Evolutionary conservation across 2,797 vertebrate species (phyloP).

Genomic region (Eidolon dupreanum): DNA sequence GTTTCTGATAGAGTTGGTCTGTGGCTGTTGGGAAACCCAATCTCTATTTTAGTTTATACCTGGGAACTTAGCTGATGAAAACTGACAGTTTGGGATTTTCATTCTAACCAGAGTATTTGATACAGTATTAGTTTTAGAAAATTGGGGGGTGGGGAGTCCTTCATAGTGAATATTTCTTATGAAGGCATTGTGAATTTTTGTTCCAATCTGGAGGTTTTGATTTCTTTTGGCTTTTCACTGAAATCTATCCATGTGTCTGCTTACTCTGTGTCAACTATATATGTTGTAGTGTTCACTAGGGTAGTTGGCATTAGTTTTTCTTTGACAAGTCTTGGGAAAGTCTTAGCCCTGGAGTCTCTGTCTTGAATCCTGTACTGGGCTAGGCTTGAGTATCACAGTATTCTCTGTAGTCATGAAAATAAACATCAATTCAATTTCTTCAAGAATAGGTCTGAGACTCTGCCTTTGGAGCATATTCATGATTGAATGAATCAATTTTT

Average conservation of each 20-base stretch:
- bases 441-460: slow-evolving; percentile 91
- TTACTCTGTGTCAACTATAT: slow-evolving; percentile 89
- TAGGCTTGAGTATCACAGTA: slow-evolving; percentile 92
- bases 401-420: slow-evolving; percentile 92
- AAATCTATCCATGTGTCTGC: slow-evolving; percentile 77
- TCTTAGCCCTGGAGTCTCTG: slow-evolving; percentile 66
- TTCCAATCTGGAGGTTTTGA: slow-evolving; percentile 86
- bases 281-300: slow-evolving; percentile 86
- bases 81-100: slow-evolving; percentile 68
- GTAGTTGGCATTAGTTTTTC: slow-evolving; percentile 87
- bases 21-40: slow-evolving; percentile 76
- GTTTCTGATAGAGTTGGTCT: slow-evolving; percentile 88
- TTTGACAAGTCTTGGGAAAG: slow-evolving; percentile 89
- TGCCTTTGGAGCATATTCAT: slow-evolving; percentile 90
- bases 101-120: slow-evolving; percentile 36
- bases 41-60: slow-evolving; percentile 51
- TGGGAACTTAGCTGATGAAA: slow-evolving; percentile 84
- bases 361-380: slow-evolving; percentile 73
- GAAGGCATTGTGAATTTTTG: slow-evolving; percentile 62
- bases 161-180: background rate
- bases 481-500: slow-evolving; percentile 88
- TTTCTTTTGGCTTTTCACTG: slow-evolving; percentile 80
- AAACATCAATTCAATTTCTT: slow-evolving; percentile 96
- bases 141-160: slow-evolving; percentile 57
- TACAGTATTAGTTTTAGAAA: background rate